phyloP scores from a whole-genome alignment of 2,888 invertebrate species.

The Gari tellinella region DNA sequence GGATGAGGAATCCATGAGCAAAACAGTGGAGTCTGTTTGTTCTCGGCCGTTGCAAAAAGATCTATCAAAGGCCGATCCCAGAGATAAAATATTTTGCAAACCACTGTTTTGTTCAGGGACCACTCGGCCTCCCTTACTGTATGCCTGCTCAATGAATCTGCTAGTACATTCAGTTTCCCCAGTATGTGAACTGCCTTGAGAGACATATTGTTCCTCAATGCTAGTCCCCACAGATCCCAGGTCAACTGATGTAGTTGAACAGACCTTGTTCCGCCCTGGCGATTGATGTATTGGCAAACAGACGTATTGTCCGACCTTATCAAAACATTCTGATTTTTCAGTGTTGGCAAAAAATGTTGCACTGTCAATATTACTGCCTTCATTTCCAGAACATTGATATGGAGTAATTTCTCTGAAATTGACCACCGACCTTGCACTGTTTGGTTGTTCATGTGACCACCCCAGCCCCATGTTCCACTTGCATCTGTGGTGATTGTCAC shows the following conservation, averaged over 20 bases:
- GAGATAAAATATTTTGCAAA: conserved; percentile 14
- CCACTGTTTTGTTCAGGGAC: conserved; percentile 27
- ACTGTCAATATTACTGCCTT: conserved; percentile 11
- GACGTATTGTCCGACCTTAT: conserved; percentile 31
- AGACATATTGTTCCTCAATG: conserved; percentile 9
- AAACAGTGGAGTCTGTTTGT: conserved; percentile 36
- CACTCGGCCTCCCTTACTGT: conserved; percentile 33
- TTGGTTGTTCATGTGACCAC: conserved; percentile 22
- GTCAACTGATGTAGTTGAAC: conserved; percentile 13
- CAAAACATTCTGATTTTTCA: conserved; percentile 18
- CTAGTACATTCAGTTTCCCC: conserved; percentile 36
- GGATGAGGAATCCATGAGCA: conserved; percentile 38
- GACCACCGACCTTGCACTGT: conserved; percentile 28
- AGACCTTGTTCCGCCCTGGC: conserved; percentile 29
- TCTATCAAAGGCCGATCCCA: conserved; percentile 30
- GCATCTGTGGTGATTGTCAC: conserved; percentile 31
- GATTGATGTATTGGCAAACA: conserved; percentile 26
- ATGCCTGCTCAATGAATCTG: conserved; percentile 36
- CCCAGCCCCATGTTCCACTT: conserved; percentile 34
- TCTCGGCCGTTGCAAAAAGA: conserved; percentile 34
- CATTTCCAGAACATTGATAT: conserved; percentile 38
- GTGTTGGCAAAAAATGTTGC: conserved; percentile 12
- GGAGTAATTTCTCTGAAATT: conserved; percentile 10
- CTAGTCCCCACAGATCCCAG: conserved; percentile 33
- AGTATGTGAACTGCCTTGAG: conserved; percentile 40